Evolutionary conservation across 2,797 vertebrate genomes (phyloP), one percentile per base, ranked within the genome.

Genomic region (Pseudopleuronectes americanus): DNA sequence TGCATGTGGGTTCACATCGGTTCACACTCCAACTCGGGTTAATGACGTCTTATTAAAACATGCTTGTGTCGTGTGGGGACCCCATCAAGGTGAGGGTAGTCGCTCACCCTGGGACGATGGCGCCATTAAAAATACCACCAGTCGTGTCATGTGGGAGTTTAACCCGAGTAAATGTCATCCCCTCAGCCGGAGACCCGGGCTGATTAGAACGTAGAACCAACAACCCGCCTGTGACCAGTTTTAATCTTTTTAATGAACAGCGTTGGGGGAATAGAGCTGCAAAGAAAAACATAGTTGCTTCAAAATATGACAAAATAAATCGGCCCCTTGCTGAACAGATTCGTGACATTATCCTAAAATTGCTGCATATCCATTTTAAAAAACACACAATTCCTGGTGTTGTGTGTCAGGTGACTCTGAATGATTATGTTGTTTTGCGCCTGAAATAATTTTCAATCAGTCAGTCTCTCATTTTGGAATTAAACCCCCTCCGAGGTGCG

Each of bases 121-220:
- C 71, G 79, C 74, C 47, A 73, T 80, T 81, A 84, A 84, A 73
- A 59, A 66, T 8, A 74, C 6, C 38, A 48, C 47, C 14, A 23
- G 64, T 59, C 2, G 3, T 45, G 65, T 36, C 74, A 54, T 33
- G 60, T 60, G 71, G 63, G 69, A 80, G 43, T 76, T 68, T 80
- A 80, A 62, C 79, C 59, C 17, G 51, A 79, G 69, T 80, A 79
- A 79, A 77, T 83, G 77, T 79, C 82, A 79, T 72, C 54, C 54
- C 31, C 23, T 63, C 59, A 76, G 26, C 68, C 54, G 19, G 74
- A 80, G 64, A 83, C 54, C 3, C 8, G 1, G 47, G 64, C 51
- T 79, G 77, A 83, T 71, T 77, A 74, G 69, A 61, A 74, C 64
- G 21, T 41, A 14, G 63, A 17, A 70, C 52, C 68, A 55, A 45